These are phyloP conservation scores for Toxotes jaculatrix DNA, from an alignment of 2,113 vertebrate genomes.

Conservation along the genomic window DNA sequence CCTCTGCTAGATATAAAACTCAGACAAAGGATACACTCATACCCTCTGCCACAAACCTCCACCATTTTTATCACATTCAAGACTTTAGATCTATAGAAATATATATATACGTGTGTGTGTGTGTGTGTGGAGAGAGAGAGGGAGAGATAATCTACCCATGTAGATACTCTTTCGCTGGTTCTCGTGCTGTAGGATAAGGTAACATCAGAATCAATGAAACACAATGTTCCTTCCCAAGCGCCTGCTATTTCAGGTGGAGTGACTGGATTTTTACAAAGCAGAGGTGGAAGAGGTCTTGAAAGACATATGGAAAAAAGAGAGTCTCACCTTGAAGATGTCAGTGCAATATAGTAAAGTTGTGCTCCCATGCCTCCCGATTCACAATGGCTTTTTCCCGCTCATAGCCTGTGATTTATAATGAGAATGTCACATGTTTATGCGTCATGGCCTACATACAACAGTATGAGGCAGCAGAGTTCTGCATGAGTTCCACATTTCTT, in stretches of 20 bases:
- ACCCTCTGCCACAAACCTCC: not conserved
- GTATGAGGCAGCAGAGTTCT: conserved; percentile 27
- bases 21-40: conserved; percentile 28
- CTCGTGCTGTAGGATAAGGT: conserved; percentile 2
- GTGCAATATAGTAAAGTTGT: not conserved
- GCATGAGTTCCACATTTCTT: conserved; percentile 7
- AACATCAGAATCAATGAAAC: conserved; percentile 24
- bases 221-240: conserved; percentile 12
- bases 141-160: not conserved
- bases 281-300: conserved; percentile 28
- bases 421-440: conserved; percentile 13
- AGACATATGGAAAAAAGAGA: conserved; percentile 1
- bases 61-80: too few relatives aligned
- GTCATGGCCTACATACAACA: conserved; percentile 28
- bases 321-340: conserved; percentile 6
- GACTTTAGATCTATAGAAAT: not conserved
- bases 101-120: not conserved
- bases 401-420: conserved; percentile 30
- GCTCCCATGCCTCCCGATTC: conserved; percentile 3
- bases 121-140: not conserved
- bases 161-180: not conserved
- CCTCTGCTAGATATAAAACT: conserved; percentile 31
- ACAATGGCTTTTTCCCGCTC: not conserved
- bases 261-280: conserved; percentile 29
- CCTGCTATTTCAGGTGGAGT: conserved; percentile 53